Evolutionary conservation across 1,140 invertebrate genomes (phyloP), one percentile per base, ranked within the genome.

Genomic region (Lucilia sericata): DNA sequence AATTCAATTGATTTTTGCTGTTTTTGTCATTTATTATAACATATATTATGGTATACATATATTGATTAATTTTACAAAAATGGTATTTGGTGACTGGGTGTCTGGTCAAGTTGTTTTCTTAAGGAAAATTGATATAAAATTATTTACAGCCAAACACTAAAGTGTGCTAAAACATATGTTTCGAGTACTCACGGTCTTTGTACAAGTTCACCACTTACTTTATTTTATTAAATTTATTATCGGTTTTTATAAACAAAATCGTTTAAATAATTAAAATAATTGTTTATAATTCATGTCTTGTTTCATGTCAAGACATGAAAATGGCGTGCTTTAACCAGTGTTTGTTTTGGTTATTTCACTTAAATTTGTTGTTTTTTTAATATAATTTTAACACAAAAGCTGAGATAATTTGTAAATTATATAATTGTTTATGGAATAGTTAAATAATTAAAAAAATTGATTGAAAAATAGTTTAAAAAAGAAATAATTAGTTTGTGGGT

Each of bases 211-310:
- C 17, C 51, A 55, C 5, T 7, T 42, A 8, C 42, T 42, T 36
- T 42, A 42, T 7, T 42, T 42, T 42, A 42, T 42, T 14, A 17
- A 60, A 60, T 17, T 60, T 60, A n/a, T 60, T 60, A 17, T 60
- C 55, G 3, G 3, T 60, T 42, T 42, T 7, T 42, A 5, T 42
- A 10, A 7, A 17, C 4, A 70, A 70, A 70, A 70, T 25, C n/a
- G 65, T 12, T 70, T 21, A 70, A 70, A 70, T 70, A 70, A 70
- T 70, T 70, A 70, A 70, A 70, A 70, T 70, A 70, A 70, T 70
- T 70, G 19, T 25, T 21, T 70, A 70, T 70, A 70, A 70, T 70
- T 70, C n/a, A 70, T 70, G 19, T 21, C 19, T 70, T 5, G n/a
- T 21, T 70, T 21, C n/a, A 25, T 70, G 65, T 70, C n/a, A 70